Evolutionary conservation across 2,888 invertebrate species (phyloP).

Genomic region (Corythucha ciliata): DNA sequence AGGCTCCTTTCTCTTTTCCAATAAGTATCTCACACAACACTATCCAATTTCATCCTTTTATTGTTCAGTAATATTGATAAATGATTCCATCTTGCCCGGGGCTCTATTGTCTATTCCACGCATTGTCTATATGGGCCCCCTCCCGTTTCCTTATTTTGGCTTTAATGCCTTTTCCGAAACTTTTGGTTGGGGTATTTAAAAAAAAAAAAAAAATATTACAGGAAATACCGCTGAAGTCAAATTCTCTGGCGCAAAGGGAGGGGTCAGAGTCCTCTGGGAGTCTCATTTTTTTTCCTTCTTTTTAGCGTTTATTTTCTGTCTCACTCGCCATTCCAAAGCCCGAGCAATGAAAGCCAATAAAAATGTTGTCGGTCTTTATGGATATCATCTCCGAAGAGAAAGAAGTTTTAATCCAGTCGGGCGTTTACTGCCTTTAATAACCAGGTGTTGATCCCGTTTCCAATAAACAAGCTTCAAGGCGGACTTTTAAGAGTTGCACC

Average conservation of each 20-base stretch:
- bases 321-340: too few relatives aligned
- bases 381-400: constrained; percentile 19
- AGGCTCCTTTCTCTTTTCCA: constrained; percentile 2
- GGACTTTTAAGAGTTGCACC: constrained; percentile 2
- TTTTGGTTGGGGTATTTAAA: too few relatives aligned
- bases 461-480: constrained; percentile 20
- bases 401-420: constrained; percentile 21
- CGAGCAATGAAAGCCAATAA: constrained; percentile 18
- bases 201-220: too few relatives aligned
- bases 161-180: too few relatives aligned
- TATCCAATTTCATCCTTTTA: constrained; percentile 12
- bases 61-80: constrained; percentile 18
- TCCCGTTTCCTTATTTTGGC: too few relatives aligned
- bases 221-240: too few relatives aligned
- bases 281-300: too few relatives aligned
- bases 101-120: constrained; percentile 16
- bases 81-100: constrained; percentile 2
- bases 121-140: too few relatives aligned
- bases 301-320: too few relatives aligned
- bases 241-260: too few relatives aligned
- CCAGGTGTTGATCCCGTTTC: constrained; percentile 26
- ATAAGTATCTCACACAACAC: constrained; percentile 14
- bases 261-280: too few relatives aligned
- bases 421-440: constrained; percentile 23
- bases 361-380: constrained; percentile 26